These are phyloP conservation scores for Bombus consobrinus DNA, from an alignment of 1,140 invertebrate genomes.

Conservation along the genomic window DNA sequence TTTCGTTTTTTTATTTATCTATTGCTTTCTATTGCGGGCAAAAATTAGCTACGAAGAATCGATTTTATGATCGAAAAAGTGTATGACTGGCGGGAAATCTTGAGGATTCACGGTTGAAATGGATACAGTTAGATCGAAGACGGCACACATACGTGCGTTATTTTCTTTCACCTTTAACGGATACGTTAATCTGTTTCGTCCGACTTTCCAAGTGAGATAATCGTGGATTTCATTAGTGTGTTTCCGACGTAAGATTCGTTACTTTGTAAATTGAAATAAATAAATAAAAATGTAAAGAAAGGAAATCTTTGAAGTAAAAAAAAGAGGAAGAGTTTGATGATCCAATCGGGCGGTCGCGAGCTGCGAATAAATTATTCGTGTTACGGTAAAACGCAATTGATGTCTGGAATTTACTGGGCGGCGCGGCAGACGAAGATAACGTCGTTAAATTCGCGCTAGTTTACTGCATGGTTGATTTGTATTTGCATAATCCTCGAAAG, in stretches of 20 bases:
- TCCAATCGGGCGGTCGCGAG: background rate
- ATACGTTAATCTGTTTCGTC: background rate
- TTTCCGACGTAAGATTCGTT: background rate
- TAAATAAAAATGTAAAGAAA: background rate
- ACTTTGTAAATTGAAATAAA: background rate
- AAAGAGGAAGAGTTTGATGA: background rate
- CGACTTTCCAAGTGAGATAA: slow-evolving; percentile 5
- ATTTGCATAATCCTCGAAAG: slow-evolving; percentile 29
- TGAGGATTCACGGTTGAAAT: background rate
- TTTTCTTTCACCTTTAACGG: background rate
- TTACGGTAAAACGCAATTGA: slow-evolving; percentile 23
- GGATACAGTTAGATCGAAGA: background rate
- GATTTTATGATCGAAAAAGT: background rate
- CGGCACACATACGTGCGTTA: background rate
- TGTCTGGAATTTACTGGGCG: background rate
- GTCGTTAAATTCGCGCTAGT: slow-evolving; percentile 3
- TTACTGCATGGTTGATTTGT: background rate
- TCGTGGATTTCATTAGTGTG: background rate
- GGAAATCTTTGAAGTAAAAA: background rate
- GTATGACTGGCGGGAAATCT: background rate
- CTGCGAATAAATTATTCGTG: background rate
- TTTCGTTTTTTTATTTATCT: background rate
- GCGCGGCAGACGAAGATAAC: background rate
- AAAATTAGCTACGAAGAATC: background rate
- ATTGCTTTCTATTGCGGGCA: background rate